These are phyloP conservation scores for Brachionus angularis DNA, from an alignment of 1,140 invertebrate genomes.

Conservation along the genomic window DNA sequence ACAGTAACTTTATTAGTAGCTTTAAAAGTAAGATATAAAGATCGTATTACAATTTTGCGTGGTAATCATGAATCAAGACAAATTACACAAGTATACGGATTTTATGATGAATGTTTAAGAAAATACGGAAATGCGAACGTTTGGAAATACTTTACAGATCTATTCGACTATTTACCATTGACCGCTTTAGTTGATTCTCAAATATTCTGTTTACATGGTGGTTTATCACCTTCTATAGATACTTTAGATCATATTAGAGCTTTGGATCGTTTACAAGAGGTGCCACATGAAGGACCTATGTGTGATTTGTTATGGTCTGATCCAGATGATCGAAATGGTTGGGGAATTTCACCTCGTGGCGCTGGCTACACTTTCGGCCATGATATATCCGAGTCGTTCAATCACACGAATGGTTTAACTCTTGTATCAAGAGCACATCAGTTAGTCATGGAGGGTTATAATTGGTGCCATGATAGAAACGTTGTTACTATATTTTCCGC, in stretches of 20 bases:
- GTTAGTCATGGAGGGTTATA: slow-evolving; percentile 99
- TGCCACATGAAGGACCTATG: slow-evolving; percentile 94
- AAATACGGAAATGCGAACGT: slow-evolving; percentile 99
- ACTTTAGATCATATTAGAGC: slow-evolving; percentile 97
- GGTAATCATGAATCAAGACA: slow-evolving; percentile 99
- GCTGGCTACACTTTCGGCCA: slow-evolving; percentile 99
- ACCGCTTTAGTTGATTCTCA: slow-evolving; percentile 91
- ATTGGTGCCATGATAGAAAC: slow-evolving; percentile 99
- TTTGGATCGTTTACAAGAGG: slow-evolving; percentile 96
- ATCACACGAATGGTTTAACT: slow-evolving; percentile 96
- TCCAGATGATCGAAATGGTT: slow-evolving; percentile 89
- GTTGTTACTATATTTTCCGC: slow-evolving; percentile 99
- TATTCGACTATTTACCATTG: slow-evolving; percentile 97
- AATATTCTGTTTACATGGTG: slow-evolving; percentile 99
- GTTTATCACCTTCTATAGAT: slow-evolving; percentile 96
- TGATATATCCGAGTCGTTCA: slow-evolving; percentile 99
- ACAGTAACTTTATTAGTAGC: slow-evolving; percentile 96
- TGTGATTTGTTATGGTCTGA: slow-evolving; percentile 84
- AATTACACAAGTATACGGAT: slow-evolving; percentile 98
- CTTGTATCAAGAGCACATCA: slow-evolving; percentile 97
- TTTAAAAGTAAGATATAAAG: slow-evolving; percentile 92
- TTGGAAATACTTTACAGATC: slow-evolving; percentile 99
- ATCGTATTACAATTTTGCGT: slow-evolving; percentile 97
- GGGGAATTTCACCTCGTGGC: slow-evolving; percentile 97
- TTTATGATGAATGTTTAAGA: slow-evolving; percentile 96